phyloP scores from a whole-genome alignment of 2,113 vertebrate species.

The Hippocampus barbouri region DNA sequence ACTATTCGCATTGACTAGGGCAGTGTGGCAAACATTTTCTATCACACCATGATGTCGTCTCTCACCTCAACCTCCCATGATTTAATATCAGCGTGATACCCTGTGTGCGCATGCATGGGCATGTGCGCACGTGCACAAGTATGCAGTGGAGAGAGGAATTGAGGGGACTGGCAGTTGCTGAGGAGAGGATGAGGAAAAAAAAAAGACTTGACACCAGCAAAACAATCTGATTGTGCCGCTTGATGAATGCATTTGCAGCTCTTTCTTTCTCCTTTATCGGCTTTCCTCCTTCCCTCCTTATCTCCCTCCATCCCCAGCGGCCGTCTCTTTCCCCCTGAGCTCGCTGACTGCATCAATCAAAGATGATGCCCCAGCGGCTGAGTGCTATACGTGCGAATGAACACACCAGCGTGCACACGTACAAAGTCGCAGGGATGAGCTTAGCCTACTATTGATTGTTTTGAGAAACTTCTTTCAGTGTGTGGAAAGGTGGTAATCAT shows the following conservation, averaged over 20 bases:
- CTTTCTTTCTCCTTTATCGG: slow-evolving; percentile 54
- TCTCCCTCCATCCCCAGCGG: slow-evolving; percentile 29
- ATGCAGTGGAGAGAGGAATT: slow-evolving; percentile 6
- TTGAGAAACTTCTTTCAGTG: slow-evolving; percentile 32
- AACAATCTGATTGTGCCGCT: slow-evolving; percentile 59
- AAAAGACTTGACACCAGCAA: slow-evolving; percentile 36
- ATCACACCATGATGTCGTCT: slow-evolving; percentile 34
- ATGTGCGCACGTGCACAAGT: neutral
- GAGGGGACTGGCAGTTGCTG: slow-evolving; percentile 32
- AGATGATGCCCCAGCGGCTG: slow-evolving; percentile 16
- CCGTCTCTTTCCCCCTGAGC: slow-evolving; percentile 37
- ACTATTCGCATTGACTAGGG: slow-evolving; percentile 32
- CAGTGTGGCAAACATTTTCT: slow-evolving; percentile 35
- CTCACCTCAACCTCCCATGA: slow-evolving; percentile 49
- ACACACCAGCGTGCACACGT: neutral
- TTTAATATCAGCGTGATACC: slow-evolving; percentile 61
- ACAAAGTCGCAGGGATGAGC: slow-evolving; percentile 1
- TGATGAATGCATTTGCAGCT: slow-evolving; percentile 60
- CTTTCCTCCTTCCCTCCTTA: slow-evolving; percentile 44
- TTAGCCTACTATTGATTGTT: neutral
- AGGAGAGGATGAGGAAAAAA: slow-evolving; percentile 25
- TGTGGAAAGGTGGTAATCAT: slow-evolving; percentile 28
- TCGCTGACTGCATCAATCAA: slow-evolving; percentile 67
- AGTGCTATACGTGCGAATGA: slow-evolving; percentile 4
- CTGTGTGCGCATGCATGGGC: slow-evolving; percentile 8